These are phyloP conservation scores for Crocodylus rhombifer DNA, from an alignment of 2,797 vertebrate species.

Conservation along the genomic window DNA sequence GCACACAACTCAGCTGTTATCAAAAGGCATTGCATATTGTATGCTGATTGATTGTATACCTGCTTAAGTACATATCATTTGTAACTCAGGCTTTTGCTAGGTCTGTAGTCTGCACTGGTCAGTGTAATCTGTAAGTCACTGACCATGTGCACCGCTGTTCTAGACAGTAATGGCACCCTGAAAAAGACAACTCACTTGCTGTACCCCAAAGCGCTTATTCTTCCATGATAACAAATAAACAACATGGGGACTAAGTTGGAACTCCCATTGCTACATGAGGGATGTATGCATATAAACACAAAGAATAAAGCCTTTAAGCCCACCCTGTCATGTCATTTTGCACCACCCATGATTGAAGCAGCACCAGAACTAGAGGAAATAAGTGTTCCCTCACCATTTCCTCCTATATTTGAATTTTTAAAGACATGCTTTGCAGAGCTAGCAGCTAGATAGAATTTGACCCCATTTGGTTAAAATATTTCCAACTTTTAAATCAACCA, in stretches of 20 bases:
- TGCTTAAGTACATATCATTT: no score
- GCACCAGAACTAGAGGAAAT: neutral
- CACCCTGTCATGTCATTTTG: no score
- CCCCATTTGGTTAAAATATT: neutral
- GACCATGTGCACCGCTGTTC: neutral
- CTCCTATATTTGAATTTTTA: neutral
- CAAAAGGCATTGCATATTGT: no score
- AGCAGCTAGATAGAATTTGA: neutral
- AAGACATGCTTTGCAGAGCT: neutral
- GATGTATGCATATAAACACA: neutral
- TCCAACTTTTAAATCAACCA: conserved; percentile 13
- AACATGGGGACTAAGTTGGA: neutral
- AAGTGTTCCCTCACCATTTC: neutral
- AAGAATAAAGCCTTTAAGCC: neutral
- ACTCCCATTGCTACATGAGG: neutral
- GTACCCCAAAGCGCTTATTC: neutral
- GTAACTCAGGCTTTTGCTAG: no score
- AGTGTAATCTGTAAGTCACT: no score
- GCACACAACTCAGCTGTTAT: no score
- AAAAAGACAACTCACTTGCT: neutral
- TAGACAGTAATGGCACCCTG: neutral
- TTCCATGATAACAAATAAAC: neutral
- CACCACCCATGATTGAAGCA: neutral
- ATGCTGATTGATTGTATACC: no score
- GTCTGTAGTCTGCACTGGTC: no score